Evolutionary conservation across 2,113 vertebrate species (phyloP).

Genomic region (Lophius piscatorius): DNA sequence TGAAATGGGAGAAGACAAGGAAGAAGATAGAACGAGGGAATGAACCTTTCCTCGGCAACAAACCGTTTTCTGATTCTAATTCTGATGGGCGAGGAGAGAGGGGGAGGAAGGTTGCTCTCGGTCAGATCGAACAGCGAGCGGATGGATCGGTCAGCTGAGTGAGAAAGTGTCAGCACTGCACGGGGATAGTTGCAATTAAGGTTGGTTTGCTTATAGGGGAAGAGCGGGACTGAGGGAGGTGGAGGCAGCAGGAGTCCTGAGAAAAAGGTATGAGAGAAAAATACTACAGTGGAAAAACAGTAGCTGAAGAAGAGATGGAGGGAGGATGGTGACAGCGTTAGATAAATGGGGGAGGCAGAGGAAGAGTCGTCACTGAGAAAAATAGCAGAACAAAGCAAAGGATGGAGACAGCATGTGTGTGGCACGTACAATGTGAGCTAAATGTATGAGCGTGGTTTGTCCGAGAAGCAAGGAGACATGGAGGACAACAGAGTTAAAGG

Average conservation of each 20-base stretch:
- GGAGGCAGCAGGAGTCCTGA: neutral
- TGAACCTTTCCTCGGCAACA: no score
- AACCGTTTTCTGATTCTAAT: no score
- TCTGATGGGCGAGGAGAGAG: neutral
- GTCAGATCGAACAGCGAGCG: conserved; percentile 59
- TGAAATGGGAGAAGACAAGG: no score
- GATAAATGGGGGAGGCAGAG: conserved; percentile 8
- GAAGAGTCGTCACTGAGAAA: conserved; percentile 26
- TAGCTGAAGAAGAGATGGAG: neutral
- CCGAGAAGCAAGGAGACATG: conserved; percentile 18
- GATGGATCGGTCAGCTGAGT: conserved; percentile 48
- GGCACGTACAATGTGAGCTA: conserved; percentile 7
- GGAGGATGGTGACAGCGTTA: neutral
- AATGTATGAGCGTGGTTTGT: conserved; percentile 21
- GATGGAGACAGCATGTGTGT: neutral
- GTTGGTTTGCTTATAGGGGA: conserved; percentile 32
- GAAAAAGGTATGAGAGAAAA: conserved; percentile 1
- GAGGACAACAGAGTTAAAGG: no score
- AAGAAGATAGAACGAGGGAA: no score
- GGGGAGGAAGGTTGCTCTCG: conserved; percentile 28
- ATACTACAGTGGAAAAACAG: conserved; percentile 11
- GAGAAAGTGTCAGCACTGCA: conserved; percentile 33
- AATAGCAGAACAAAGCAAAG: conserved; percentile 6
- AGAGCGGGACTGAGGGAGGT: conserved; percentile 16
- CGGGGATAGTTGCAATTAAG: conserved; percentile 55